Conservation (phyloP, 2,113 vertebrate genomes). For the Romanogobio albipinnatus region DNA sequence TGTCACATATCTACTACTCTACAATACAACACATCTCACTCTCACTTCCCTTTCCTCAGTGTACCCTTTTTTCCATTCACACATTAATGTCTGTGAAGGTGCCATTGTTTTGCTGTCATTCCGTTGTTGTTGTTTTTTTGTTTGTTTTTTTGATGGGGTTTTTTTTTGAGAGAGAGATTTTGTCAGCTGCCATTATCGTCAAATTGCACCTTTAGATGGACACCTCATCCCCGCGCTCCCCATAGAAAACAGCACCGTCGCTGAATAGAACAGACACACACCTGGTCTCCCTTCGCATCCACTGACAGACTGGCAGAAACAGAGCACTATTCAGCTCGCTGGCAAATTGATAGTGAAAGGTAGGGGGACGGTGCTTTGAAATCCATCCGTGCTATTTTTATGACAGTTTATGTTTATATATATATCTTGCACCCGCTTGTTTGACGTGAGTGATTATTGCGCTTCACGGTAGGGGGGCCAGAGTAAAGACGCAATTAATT, state of each 20-base stretch:
- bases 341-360: constrained; percentile 76
- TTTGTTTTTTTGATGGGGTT: constrained; percentile 54
- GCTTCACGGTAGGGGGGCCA: constrained; percentile 50
- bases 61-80: constrained; percentile 42
- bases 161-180: constrained; percentile 47
- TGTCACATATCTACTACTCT: background rate
- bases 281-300: constrained; percentile 71
- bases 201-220: constrained; percentile 76
- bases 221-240: constrained; percentile 66
- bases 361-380: constrained; percentile 69
- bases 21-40: constrained; percentile 46
- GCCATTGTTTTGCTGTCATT: background rate
- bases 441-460: constrained; percentile 64
- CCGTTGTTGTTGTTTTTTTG: background rate
- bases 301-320: constrained; percentile 69
- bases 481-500: constrained; percentile 59
- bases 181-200: constrained; percentile 72
- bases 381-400: constrained; percentile 69
- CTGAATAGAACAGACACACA: constrained; percentile 53
- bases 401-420: constrained; percentile 66
- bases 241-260: constrained; percentile 19
- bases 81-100: background rate
- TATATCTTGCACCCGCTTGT: constrained; percentile 58
- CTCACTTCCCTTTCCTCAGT: constrained; percentile 23
- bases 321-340: constrained; percentile 72